Base-by-base conservation (phyloP, 2,888 invertebrate genomes). In the Slavum lentiscoides region DNA sequence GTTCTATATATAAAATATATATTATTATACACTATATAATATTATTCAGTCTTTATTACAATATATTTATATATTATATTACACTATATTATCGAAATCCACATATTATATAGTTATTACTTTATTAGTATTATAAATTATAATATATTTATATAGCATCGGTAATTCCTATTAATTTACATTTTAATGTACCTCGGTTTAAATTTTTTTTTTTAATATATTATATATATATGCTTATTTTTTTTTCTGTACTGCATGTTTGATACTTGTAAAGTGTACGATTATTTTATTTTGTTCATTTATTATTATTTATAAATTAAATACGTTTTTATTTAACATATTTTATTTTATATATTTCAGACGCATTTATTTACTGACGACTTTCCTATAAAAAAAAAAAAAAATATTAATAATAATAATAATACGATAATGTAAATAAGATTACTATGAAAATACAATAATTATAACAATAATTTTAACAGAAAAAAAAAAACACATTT, bases 201-300 rank as follows among this genome's bases (percentile, higher is more conserved):
- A 49, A 37, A 39, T n/a, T 70, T 58, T 55, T 70, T n/a, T 37
- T 37, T 39, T 8, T 64, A 62, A 49, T 43, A n/a, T n/a, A n/a
- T n/a, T 30, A 49, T 37, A 61, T 21, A 43, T 67, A 59, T 59
- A 23, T 39, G 58, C 58, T 75, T 75, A 19, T 75, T 80, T 80
- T 68, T 66, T 59, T 62, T 64, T 80, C 23, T 80, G 62, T 80
- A 53, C 64, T 23, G 64, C 37, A 69, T 80, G 55, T 70, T 80
- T 64, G 64, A 77, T 69, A 77, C 49, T 69, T 80, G 70, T 80
- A 80, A 80, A 80, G 62, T 77, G 80, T 72, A 80, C 64, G 80
- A 72, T 80, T 80, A 72, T 80, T 64, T 80, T 64, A 69, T 76
- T 76, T 68, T 55, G 21, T 74, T 58, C 39, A 39, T 58, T 66